Evolutionary conservation across 2,888 invertebrate species (phyloP).

Genomic region (Hyposoter didymator): DNA sequence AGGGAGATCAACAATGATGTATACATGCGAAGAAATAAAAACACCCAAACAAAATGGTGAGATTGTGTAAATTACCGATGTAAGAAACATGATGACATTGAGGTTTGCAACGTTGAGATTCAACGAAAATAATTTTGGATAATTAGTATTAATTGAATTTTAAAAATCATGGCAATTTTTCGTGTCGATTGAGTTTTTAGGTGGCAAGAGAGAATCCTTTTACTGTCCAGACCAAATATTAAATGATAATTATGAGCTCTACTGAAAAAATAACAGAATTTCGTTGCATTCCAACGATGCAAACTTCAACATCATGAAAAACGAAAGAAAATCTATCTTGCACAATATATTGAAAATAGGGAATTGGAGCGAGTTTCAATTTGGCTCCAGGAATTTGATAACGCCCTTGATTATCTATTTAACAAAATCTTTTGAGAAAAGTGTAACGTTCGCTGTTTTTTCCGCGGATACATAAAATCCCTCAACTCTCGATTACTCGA

Average conservation of each 20-base stretch:
- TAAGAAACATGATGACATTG: too few relatives aligned
- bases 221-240: too few relatives aligned
- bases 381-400: neutral
- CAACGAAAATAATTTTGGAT: too few relatives aligned
- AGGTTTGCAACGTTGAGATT: too few relatives aligned
- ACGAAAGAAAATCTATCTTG: neutral
- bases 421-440: neutral
- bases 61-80: neutral
- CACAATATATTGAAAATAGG: neutral
- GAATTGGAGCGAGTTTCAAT: neutral
- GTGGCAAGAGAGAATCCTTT: too few relatives aligned
- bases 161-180: too few relatives aligned
- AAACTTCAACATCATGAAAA: too few relatives aligned
- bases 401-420: neutral
- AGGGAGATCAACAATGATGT: conserved; percentile 23
- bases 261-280: too few relatives aligned
- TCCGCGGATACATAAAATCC: neutral
- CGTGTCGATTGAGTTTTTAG: too few relatives aligned
- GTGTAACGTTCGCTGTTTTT: neutral
- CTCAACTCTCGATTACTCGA: neutral
- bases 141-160: too few relatives aligned
- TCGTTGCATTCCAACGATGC: too few relatives aligned
- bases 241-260: too few relatives aligned
- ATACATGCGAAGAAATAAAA: neutral
- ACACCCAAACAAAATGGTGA: neutral